Evolutionary conservation across 30 jellyfish, hydroid and myxozoan genomes (phyloP), one percentile per base, ranked within the genome.

Genomic region (Chironex yamaguchii): DNA sequence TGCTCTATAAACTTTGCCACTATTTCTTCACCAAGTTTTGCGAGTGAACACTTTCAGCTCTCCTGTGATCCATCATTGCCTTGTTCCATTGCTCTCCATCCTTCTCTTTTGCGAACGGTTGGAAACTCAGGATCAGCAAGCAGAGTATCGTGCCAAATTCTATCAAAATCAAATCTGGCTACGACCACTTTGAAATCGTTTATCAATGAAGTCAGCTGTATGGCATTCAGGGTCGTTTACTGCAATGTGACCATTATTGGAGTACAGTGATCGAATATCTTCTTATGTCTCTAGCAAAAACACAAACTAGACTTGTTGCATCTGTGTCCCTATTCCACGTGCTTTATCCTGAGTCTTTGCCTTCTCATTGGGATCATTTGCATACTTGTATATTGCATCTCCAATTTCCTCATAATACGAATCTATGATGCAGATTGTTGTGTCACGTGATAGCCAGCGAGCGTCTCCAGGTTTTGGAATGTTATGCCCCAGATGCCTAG

Each of bases 21-120:
- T 21, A 49, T 49, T 52, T 75, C 88, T 75, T 49, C 79, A 23
- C 88, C 62, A 62, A 30, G 32, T 29, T 24, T 48, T 49, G 80
- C 27, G 11, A 49, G 88, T 4, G 76, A 11, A 4, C 22, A 21
- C 42, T 29, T 75, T 76, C 88, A 75, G 80, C 79, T 75, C 62
- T 75, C 81, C 54, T 75, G 58, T 75, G 80, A 62, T 54, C 90
- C 90, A 78, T 78, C 68, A 54, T 78, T 62, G 17, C 84, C 84
- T 78, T 78, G 90, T 35, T 78, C 90, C 84, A 52, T 62, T 31
- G 80, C 81, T 49, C 88, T 78, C 70, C 82, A 78, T 30, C 90
- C 82, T 32, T 63, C 70, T 67, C 70, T 62, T 29, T 26, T 31
- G 84, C 20, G 90, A 53, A 53, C 70, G 26, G 84, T 31, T 3